A percentile compares a stretch with the other conserved stretches of the same genome.
Conservation (phyloP, 2,797 vertebrate genomes). For the Poeciliopsis infans region DNA sequence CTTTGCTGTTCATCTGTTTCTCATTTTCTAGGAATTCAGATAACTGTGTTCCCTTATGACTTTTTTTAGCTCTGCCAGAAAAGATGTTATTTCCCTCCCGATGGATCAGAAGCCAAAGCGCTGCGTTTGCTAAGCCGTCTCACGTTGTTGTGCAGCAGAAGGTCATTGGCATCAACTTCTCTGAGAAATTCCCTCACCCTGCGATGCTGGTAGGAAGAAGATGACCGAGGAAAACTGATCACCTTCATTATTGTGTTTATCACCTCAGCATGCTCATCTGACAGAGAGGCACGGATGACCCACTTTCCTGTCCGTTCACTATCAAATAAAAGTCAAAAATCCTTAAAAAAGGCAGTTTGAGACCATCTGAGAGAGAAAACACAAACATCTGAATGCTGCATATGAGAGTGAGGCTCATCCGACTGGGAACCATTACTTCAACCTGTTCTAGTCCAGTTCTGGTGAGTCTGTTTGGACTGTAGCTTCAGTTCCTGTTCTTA, state of each 20-base stretch:
- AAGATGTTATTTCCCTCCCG: not conserved
- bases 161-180: not conserved
- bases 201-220: not conserved
- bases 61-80: not conserved
- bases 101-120: not conserved
- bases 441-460: not conserved
- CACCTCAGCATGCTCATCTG: not conserved
- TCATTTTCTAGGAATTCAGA: not conserved
- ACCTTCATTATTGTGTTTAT: not conserved
- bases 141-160: conserved; percentile 9
- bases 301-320: too few species aligned
- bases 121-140: not conserved
- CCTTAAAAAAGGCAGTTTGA: too few species aligned
- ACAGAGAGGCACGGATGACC: not conserved
- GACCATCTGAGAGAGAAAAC: not conserved
- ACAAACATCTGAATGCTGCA: not conserved
- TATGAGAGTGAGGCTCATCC: not conserved
- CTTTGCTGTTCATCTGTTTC: not conserved
- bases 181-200: conserved; percentile 1
- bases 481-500: not conserved
- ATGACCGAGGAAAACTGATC: not conserved
- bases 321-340: too few species aligned
- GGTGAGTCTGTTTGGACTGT: not conserved
- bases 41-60: conserved; percentile 1
- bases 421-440: not conserved